Percentiles rank a stretch among this genome's conserved stretches.
phyloP scores from a whole-genome alignment of 2,888 invertebrate species.

The Venusia cambrica region DNA sequence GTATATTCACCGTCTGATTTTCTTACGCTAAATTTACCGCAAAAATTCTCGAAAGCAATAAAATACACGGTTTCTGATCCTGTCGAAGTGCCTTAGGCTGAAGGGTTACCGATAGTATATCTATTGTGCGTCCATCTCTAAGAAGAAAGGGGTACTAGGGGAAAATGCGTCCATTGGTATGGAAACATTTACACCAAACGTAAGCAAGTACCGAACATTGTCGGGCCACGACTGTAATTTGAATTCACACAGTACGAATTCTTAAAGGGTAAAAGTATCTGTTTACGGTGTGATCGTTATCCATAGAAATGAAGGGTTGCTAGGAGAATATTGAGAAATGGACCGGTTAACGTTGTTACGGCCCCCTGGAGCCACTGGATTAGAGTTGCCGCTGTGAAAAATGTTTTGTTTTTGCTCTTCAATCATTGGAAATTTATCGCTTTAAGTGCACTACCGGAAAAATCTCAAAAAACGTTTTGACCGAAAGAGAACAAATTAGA shows the following conservation, averaged over 20 bases:
- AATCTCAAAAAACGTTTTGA: too few relatives aligned
- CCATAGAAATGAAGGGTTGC: conserved; percentile 53
- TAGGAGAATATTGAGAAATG: conserved; percentile 77
- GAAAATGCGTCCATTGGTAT: conserved; percentile 64
- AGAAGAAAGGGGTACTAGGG: conserved; percentile 57
- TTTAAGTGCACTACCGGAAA: conserved; percentile 3
- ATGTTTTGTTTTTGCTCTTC: conserved; percentile 59
- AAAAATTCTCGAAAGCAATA: conserved; percentile 64
- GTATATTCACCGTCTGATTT: conserved; percentile 16
- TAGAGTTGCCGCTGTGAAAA: conserved; percentile 65
- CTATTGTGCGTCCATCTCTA: conserved; percentile 60
- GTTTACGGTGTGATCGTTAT: conserved; percentile 1
- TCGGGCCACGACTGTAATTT: not conserved
- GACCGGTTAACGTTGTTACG: conserved; percentile 78
- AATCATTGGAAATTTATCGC: conserved; percentile 44
- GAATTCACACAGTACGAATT: too few relatives aligned
- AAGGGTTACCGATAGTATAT: conserved; percentile 60
- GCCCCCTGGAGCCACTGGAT: conserved; percentile 61
- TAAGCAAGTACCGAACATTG: conserved; percentile 10
- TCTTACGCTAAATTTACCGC: conserved; percentile 37
- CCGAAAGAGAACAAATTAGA: too few relatives aligned
- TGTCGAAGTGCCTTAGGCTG: conserved; percentile 56
- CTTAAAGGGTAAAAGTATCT: conserved; percentile 1
- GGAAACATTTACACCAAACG: conserved; percentile 1
- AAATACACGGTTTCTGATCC: conserved; percentile 57